Base-by-base conservation (phyloP, 2,113 vertebrate species). In the Sakesphorus luctuosus region DNA sequence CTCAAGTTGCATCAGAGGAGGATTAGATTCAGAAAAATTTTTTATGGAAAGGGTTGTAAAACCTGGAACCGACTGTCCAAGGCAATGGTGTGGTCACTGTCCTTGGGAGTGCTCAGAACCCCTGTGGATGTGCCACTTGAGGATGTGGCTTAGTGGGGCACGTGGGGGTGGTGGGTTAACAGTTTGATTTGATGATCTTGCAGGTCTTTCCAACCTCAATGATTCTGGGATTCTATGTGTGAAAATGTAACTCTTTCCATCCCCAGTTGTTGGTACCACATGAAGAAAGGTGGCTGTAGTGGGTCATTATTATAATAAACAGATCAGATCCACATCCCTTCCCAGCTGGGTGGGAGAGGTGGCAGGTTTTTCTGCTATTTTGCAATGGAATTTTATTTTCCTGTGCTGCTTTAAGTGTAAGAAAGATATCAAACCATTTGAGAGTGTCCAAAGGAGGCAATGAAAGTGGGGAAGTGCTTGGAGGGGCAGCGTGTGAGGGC, bases 81-180 rank as follows among this genome's bases (percentile, higher is more conserved):
- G 67, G 21, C 33, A 23, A 13, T 33, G 43, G 25, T 58, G 59
- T 43, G 33, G 52, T 69, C 76, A 33, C 18, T 21, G 9, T 6
- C 55, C 55, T 24, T 35, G n/a, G n/a, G 8, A 40, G 17, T 29
- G 25, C 28, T 40, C 61, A 29, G 29, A 40, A 28, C 75, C 29
- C 0, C 0, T 10, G 7, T 8, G 19, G 15, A n/a, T 46, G 19
- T 75, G 36, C 28, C 46, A 46, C 52, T 38, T 29, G 23, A 52
- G 33, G 67, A 43, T 25, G 9, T 9, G 35, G 31, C 38, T n/a
- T 38, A 61, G 16, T 24, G 38, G 10, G 36, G 35, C 36, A 18
- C 59, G 40, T 33, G 6, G n/a, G n/a, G n/a, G 1, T 18, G 33
- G 31, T 44, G 61, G 23, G 28, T n/a, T 75, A 24, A 50, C 43